Percentiles rank a stretch among this genome's conserved stretches.
phyloP scores from a whole-genome alignment of 2,797 vertebrate genomes.

The Coregonus ussuriensis region DNA sequence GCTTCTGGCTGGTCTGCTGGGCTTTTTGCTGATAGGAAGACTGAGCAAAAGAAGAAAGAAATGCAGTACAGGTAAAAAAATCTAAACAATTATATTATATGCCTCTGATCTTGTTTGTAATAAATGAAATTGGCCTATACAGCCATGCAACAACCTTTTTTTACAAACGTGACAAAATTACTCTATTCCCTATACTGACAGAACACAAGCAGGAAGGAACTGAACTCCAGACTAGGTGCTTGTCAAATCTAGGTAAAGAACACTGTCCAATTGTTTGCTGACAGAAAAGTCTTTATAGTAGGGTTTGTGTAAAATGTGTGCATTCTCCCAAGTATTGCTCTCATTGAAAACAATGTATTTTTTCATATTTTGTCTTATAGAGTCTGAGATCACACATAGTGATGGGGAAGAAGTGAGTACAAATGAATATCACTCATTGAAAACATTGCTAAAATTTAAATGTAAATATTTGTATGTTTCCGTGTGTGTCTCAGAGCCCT shows the following conservation, averaged over 20 bases:
- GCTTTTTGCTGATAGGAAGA: conserved; percentile 38
- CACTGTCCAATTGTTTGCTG: no score
- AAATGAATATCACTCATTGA: neutral
- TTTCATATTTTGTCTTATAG: neutral
- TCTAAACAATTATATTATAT: no score
- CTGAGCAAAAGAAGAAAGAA: conserved; percentile 41
- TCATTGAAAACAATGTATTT: neutral
- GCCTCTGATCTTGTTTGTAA: neutral
- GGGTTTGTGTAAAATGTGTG: neutral
- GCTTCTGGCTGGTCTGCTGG: conserved; percentile 21
- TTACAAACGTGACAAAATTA: neutral
- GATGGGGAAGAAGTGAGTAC: neutral
- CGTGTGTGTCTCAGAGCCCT: neutral
- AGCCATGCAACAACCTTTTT: neutral
- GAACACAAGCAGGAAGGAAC: conserved; percentile 25
- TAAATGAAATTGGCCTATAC: neutral
- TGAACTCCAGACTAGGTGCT: conserved; percentile 49
- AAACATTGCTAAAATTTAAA: neutral
- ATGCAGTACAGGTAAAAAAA: conserved; percentile 14
- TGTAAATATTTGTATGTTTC: neutral
- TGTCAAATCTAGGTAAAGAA: conserved; percentile 26
- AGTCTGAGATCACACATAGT: neutral
- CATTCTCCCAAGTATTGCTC: neutral
- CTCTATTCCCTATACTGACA: conserved; percentile 8
- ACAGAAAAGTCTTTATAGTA: no score